phyloP scores from a whole-genome alignment of 2,888 invertebrate genomes.

The Polyommatus iphigenia region DNA sequence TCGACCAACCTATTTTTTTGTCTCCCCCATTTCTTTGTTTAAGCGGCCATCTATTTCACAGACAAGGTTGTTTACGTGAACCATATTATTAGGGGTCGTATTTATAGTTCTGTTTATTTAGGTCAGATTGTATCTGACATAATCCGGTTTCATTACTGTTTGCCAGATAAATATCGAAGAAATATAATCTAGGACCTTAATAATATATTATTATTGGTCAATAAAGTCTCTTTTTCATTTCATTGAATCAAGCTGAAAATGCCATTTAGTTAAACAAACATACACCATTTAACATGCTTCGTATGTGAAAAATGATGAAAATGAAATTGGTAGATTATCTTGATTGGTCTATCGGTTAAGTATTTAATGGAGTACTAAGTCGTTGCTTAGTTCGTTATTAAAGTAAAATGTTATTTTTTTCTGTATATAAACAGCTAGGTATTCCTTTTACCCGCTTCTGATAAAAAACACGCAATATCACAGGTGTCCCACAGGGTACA shows the following conservation, averaged over 20 bases:
- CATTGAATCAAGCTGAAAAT: background rate
- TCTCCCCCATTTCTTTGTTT: background rate
- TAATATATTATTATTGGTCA: background rate
- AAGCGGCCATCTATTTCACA: background rate
- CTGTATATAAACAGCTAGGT: too few relatives aligned
- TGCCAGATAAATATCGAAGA: background rate
- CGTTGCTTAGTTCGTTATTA: too few relatives aligned
- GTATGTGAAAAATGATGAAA: too few relatives aligned
- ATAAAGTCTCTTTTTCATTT: background rate
- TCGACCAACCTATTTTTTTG: background rate
- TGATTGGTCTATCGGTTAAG: too few relatives aligned
- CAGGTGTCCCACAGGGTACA: background rate
- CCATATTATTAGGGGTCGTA: constrained; percentile 49
- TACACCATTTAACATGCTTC: too few relatives aligned
- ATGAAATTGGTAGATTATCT: too few relatives aligned
- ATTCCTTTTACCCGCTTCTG: too few relatives aligned
- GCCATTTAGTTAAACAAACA: background rate
- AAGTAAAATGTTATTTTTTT: too few relatives aligned
- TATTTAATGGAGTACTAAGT: too few relatives aligned
- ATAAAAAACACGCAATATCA: too few relatives aligned
- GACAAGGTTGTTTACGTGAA: constrained; percentile 43
- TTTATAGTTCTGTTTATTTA: constrained; percentile 54
- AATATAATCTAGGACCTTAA: background rate
- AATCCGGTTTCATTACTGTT: constrained; percentile 13
- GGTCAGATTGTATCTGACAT: constrained; percentile 32